phyloP scores from a whole-genome alignment of 2,113 vertebrate species.

The Indri indri region DNA sequence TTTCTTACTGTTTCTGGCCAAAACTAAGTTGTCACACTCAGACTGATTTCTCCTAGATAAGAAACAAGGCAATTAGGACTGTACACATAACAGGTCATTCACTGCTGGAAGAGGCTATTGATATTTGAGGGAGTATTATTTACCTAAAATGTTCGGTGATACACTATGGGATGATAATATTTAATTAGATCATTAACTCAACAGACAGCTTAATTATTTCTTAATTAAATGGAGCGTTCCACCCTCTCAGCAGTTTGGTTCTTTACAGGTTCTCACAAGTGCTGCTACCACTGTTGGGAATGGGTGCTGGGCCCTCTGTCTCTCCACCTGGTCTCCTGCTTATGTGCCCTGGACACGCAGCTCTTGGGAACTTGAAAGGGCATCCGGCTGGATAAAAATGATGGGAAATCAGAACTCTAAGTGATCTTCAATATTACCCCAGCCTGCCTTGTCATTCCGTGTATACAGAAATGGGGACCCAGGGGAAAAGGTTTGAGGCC shows the following conservation, averaged over 20 bases:
- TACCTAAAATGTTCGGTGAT: neutral
- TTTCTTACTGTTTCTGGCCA: neutral
- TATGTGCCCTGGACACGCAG: neutral
- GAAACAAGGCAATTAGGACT: neutral
- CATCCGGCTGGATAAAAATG: neutral
- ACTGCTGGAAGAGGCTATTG: neutral
- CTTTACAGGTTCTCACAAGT: neutral
- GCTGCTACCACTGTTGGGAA: neutral
- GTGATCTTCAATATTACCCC: neutral
- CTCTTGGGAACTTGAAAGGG: neutral
- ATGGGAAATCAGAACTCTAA: neutral
- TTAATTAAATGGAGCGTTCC: neutral
- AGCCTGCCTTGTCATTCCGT: neutral
- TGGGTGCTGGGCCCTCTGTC: neutral
- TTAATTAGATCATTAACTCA: neutral
- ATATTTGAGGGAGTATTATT: neutral
- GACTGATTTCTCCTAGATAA: neutral
- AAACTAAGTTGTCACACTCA: neutral
- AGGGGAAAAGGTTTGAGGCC: neutral
- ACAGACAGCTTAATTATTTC: neutral
- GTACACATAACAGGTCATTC: neutral
- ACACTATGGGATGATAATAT: neutral
- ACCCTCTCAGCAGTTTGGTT: neutral
- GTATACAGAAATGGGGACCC: neutral
- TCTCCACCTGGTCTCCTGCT: neutral